A percentile compares a stretch with the other conserved stretches of the same genome.
Evolutionary conservation across 2,888 invertebrate genomes (phyloP).

Genomic region (Plemyria rubiginata): DNA sequence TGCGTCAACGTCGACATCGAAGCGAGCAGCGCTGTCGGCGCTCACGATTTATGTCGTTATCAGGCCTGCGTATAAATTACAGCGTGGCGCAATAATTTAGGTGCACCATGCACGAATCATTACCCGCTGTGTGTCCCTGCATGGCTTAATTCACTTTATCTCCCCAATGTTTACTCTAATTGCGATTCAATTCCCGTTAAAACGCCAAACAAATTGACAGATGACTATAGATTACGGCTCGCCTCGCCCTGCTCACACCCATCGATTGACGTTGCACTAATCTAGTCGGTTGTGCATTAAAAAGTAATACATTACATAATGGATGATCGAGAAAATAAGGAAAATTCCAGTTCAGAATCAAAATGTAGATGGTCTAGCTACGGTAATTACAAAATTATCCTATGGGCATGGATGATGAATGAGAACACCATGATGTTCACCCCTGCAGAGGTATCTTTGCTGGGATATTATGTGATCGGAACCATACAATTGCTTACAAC

Average conservation of each 20-base stretch:
- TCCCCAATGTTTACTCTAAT: conserved; percentile 71
- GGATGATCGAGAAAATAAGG: conserved; percentile 39
- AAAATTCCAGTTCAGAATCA: conserved; percentile 48
- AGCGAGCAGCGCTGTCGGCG: conserved; percentile 74
- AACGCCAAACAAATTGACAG: conserved; percentile 49
- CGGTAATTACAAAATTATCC: conserved; percentile 60
- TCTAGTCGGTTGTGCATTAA: conserved; percentile 46
- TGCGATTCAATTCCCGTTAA: conserved; percentile 64
- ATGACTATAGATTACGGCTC: conserved; percentile 20
- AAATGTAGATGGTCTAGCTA: conserved; percentile 65
- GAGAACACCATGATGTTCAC: conserved; percentile 60
- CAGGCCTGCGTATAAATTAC: conserved; percentile 81
- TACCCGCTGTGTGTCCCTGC: conserved; percentile 78
- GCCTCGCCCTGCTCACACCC: conserved; percentile 24
- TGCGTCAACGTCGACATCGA: conserved; percentile 72
- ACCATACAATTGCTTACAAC: conserved; percentile 53
- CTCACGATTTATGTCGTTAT: conserved; percentile 81
- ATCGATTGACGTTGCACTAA: conserved; percentile 31
- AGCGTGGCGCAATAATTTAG: conserved; percentile 80
- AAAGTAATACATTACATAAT: conserved; percentile 28
- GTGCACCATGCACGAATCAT: conserved; percentile 83
- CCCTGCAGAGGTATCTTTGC: conserved; percentile 63
- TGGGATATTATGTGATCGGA: conserved; percentile 61
- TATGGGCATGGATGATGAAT: conserved; percentile 74
- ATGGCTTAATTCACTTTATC: conserved; percentile 80